Evolutionary conservation across 1,140 invertebrate species (phyloP).

Genomic region (Lepidurus couesii): DNA sequence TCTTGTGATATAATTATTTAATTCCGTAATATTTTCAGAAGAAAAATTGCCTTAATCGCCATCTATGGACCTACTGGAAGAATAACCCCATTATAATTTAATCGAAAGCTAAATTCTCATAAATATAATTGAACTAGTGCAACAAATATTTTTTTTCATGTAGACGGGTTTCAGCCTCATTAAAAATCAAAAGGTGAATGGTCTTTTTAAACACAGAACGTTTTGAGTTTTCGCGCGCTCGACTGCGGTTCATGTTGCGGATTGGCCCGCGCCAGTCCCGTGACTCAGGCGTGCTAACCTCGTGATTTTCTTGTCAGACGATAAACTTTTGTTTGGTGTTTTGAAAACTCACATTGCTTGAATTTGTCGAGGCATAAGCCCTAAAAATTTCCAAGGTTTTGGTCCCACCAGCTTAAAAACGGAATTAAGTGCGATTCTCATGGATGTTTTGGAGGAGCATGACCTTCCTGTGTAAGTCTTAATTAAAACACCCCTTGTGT

Average conservation of each 20-base stretch:
- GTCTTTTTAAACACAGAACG: too few species aligned
- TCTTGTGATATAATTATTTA: too few species aligned
- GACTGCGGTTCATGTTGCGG: background rate
- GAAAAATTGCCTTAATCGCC: too few species aligned
- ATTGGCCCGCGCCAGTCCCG: conserved; percentile 1
- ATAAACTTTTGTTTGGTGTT: background rate
- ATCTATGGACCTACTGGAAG: too few species aligned
- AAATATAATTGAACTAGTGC: too few species aligned
- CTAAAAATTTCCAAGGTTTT: background rate
- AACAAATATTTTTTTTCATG: too few species aligned
- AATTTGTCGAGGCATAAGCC: background rate
- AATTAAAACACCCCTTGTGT: background rate
- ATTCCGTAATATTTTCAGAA: too few species aligned
- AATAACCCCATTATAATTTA: too few species aligned
- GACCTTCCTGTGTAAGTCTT: conserved; percentile 23
- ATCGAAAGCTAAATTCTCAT: too few species aligned
- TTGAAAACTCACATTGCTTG: background rate
- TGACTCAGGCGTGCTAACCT: background rate
- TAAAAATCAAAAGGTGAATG: background rate
- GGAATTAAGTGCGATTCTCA: conserved; percentile 15
- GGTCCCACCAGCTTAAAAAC: background rate
- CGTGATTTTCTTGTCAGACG: background rate
- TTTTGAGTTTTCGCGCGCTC: background rate
- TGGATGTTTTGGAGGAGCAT: background rate
- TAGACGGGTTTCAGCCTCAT: too few species aligned